These are phyloP conservation scores for Gila orcuttii DNA, from an alignment of 2,113 vertebrate genomes.

Conservation along the genomic window DNA sequence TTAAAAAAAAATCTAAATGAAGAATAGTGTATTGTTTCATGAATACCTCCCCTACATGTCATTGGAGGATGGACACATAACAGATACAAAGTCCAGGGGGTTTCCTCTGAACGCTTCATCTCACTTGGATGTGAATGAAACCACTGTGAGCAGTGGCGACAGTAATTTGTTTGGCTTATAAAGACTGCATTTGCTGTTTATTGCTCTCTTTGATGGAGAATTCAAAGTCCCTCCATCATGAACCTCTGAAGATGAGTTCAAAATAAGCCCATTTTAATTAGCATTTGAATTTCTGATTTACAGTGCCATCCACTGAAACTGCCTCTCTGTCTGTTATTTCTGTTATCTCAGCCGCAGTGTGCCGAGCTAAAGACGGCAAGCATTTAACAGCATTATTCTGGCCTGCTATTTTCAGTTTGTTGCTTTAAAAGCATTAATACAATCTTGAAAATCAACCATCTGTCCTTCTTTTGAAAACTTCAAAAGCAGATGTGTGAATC, in stretches of 20 bases:
- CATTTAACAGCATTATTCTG: slow-evolving; percentile 44
- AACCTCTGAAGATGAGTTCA: slow-evolving; percentile 58
- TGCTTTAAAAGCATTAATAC: slow-evolving; percentile 9
- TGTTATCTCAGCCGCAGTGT: neutral
- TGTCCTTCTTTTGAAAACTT: slow-evolving; percentile 43
- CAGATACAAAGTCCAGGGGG: slow-evolving; percentile 14
- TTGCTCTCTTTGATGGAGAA: slow-evolving; percentile 60
- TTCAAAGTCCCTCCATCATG: slow-evolving; percentile 45
- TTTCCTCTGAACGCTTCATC: slow-evolving; percentile 51
- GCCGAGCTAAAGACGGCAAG: neutral
- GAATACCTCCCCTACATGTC: slow-evolving; percentile 35
- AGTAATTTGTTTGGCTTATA: slow-evolving; percentile 44
- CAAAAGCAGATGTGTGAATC: slow-evolving; percentile 40
- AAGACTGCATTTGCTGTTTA: slow-evolving; percentile 46
- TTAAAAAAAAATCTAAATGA: neutral
- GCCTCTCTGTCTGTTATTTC: slow-evolving; percentile 4
- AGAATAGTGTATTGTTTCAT: slow-evolving; percentile 25
- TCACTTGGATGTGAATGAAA: slow-evolving; percentile 51
- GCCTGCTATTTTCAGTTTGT: slow-evolving; percentile 38
- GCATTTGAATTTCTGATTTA: slow-evolving; percentile 56
- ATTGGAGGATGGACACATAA: slow-evolving; percentile 21
- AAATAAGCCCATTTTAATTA: slow-evolving; percentile 64
- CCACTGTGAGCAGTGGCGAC: slow-evolving; percentile 43
- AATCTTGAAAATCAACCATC: slow-evolving; percentile 33
- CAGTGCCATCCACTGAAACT: slow-evolving; percentile 19